Conservation (phyloP, 2,113 vertebrate species). For the Limanda limanda region DNA sequence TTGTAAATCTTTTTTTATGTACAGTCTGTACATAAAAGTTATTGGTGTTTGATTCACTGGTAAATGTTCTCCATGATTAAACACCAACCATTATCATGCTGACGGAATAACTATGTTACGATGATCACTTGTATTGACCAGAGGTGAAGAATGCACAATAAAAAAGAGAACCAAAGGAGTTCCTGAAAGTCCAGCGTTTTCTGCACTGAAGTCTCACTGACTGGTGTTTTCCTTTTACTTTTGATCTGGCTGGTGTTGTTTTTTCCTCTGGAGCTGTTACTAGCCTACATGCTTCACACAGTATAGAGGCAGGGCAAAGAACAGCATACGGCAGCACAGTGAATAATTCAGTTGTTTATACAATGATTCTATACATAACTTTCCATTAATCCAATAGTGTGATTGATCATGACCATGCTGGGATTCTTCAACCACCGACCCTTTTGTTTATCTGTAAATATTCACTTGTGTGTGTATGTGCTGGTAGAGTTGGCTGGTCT, state of each 20-base stretch:
- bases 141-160: neutral
- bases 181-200: constrained; percentile 10
- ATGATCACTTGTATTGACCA: neutral
- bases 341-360: neutral
- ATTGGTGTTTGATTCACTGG: neutral
- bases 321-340: neutral
- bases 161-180: neutral
- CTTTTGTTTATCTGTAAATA: neutral
- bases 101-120: neutral
- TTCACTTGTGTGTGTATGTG: neutral
- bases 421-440: neutral
- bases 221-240: neutral
- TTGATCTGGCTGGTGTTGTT: constrained; percentile 10
- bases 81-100: neutral
- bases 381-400: neutral
- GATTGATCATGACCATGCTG: constrained; percentile 5
- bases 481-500: neutral
- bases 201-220: neutral
- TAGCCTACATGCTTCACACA: neutral
- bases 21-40: neutral
- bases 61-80: neutral
- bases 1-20: no score
- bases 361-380: neutral
- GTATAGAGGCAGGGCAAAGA: neutral
- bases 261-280: no score